phyloP scores from a whole-genome alignment of 2,797 vertebrate species.

The Trematomus bernacchii region DNA sequence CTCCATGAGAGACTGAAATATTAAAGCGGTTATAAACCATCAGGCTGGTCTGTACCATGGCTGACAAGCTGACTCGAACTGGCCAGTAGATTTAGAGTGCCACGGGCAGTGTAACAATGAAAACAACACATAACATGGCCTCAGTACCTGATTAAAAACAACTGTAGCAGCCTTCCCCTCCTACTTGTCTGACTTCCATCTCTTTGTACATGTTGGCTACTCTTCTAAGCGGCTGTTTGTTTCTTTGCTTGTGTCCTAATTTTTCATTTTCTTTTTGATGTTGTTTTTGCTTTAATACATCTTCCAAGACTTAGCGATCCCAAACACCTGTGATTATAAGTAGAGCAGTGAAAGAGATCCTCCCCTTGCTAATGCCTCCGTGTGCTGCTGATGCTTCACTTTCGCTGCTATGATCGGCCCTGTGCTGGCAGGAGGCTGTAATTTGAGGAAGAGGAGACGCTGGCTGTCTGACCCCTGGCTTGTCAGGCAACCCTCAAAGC shows the following conservation, averaged over 20 bases:
- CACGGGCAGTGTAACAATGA: slow-evolving; percentile 40
- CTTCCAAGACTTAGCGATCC: slow-evolving; percentile 2
- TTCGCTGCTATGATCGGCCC: slow-evolving; percentile 44
- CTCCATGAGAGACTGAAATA: slow-evolving; percentile 68
- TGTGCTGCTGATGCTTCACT: slow-evolving; percentile 44
- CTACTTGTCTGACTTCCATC: slow-evolving; percentile 42
- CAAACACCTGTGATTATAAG: slow-evolving; percentile 34
- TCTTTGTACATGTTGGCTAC: slow-evolving; percentile 29
- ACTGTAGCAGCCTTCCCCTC: slow-evolving; percentile 3
- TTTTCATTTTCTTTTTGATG: slow-evolving; percentile 31
- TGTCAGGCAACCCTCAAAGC: slow-evolving; percentile 59
- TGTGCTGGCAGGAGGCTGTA: slow-evolving; percentile 67
- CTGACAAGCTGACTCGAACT: slow-evolving; percentile 60
- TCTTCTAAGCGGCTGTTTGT: slow-evolving; percentile 4
- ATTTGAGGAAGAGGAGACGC: slow-evolving; percentile 76
- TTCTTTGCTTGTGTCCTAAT: slow-evolving; percentile 14
- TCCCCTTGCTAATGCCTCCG: slow-evolving; percentile 51
- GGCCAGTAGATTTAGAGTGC: slow-evolving; percentile 46
- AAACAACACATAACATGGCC: slow-evolving; percentile 32
- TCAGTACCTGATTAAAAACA: slow-evolving; percentile 57
- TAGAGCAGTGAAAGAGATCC: slow-evolving; percentile 33
- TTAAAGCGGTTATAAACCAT: slow-evolving; percentile 74
- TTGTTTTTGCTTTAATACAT: slow-evolving; percentile 30
- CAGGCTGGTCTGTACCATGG: slow-evolving; percentile 31
- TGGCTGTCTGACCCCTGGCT: slow-evolving; percentile 65